Evolutionary conservation across 1,140 invertebrate genomes (phyloP).

Genomic region (Penaeus vannamei): DNA sequence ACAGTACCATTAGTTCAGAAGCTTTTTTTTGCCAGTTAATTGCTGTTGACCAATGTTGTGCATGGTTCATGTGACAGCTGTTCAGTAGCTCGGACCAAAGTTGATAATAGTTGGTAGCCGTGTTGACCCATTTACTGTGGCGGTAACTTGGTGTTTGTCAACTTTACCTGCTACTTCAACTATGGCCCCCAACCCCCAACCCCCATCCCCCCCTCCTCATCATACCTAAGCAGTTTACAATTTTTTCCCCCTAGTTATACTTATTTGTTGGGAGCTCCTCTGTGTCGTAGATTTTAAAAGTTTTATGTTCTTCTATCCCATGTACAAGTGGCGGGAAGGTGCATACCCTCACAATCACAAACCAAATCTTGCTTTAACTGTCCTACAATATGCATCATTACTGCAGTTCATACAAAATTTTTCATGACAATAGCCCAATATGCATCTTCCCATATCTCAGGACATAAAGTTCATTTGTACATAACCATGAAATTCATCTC

Average conservation of each 20-base stretch:
- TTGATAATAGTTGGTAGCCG: slow-evolving; percentile 10
- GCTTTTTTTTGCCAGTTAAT: slow-evolving; percentile 63
- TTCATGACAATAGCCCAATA: slow-evolving; percentile 64
- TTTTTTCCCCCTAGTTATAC: slow-evolving; percentile 57
- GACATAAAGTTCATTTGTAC: slow-evolving; percentile 66
- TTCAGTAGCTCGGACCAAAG: slow-evolving; percentile 42
- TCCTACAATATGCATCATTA: slow-evolving; percentile 43
- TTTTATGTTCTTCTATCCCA: slow-evolving; percentile 60
- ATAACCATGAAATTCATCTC: slow-evolving; percentile 66
- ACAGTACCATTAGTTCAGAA: slow-evolving; percentile 64
- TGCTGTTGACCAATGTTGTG: slow-evolving; percentile 58
- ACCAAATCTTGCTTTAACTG: slow-evolving; percentile 36
- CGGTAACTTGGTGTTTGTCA: slow-evolving; percentile 31
- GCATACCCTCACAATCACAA: slow-evolving; percentile 58
- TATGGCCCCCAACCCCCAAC: too few species aligned
- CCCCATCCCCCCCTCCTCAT: slow-evolving; percentile 9
- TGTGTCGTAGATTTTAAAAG: slow-evolving; percentile 62
- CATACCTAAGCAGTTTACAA: slow-evolving; percentile 61
- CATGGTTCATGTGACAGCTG: slow-evolving; percentile 57
- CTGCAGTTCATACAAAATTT: slow-evolving; percentile 52
- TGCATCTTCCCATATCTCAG: slow-evolving; percentile 66
- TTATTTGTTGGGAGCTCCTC: slow-evolving; percentile 64
- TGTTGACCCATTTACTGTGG: slow-evolving; percentile 52
- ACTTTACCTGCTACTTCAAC: neutral
- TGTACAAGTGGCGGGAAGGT: slow-evolving; percentile 64